Conservation (phyloP, 2,797 vertebrate species). For the Cynodonichthys magdalenae region DNA sequence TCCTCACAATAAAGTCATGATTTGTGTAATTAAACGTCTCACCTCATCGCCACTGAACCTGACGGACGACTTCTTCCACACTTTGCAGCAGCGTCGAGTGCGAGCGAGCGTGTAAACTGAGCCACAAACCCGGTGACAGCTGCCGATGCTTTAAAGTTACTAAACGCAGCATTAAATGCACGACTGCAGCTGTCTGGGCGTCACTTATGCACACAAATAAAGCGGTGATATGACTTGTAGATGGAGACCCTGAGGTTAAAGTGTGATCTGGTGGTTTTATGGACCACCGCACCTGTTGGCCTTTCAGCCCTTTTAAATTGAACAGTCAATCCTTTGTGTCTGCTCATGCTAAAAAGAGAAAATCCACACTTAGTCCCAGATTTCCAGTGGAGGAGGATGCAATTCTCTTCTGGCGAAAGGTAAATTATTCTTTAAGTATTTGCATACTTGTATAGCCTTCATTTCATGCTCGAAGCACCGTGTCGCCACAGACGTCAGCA, state of each 20-base stretch:
- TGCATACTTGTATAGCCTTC: constrained; percentile 58
- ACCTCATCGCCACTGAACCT: constrained; percentile 23
- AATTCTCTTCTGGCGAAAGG: constrained; percentile 46
- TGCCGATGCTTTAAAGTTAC: constrained; percentile 30
- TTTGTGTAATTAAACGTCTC: constrained; percentile 43
- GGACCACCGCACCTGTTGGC: constrained; percentile 55
- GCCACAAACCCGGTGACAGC: constrained; percentile 41
- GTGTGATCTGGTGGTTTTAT: constrained; percentile 45
- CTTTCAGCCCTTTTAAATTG: constrained; percentile 44
- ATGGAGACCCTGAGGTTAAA: constrained; percentile 31
- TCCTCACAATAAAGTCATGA: constrained; percentile 36
- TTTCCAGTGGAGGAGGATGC: constrained; percentile 32
- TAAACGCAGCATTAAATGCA: constrained; percentile 34
- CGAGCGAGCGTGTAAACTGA: constrained; percentile 1
- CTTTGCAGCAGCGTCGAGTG: constrained; percentile 1
- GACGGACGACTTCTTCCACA: constrained; percentile 29
- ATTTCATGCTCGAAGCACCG: constrained; percentile 72
- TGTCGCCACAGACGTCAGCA: constrained; percentile 34
- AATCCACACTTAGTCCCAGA: constrained; percentile 36
- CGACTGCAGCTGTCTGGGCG: constrained; percentile 23
- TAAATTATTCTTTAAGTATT: constrained; percentile 57
- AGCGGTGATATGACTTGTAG: constrained; percentile 18
- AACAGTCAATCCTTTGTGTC: constrained; percentile 58
- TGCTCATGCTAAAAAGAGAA: constrained; percentile 56
- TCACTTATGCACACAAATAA: not conserved